Evolutionary conservation across 2,888 invertebrate genomes (phyloP).

Genomic region (Drosophila hawaiiensis): DNA sequence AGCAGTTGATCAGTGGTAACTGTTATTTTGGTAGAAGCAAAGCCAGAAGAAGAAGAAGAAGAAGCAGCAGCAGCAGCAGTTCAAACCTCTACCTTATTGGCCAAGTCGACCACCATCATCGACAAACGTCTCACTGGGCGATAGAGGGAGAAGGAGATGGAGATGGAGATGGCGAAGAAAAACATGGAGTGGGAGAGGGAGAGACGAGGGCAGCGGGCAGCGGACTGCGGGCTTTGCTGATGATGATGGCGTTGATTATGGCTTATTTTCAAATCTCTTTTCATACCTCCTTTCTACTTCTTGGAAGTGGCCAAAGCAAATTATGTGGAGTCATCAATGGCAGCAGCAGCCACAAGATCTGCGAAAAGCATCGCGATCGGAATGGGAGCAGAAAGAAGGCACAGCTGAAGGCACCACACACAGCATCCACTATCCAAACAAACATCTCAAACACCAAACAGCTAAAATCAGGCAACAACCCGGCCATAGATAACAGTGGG

Average conservation of each 20-base stretch:
- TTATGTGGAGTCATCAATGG: conserved; percentile 78
- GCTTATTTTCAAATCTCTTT: conserved; percentile 82
- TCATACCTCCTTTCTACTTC: conserved; percentile 67
- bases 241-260: conserved; percentile 81
- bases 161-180: conserved; percentile 6
- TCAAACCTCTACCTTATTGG: conserved; percentile 78
- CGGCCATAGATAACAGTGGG: conserved; percentile 21
- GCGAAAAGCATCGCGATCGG: conserved; percentile 24
- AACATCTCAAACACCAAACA: neutral
- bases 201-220: conserved; percentile 29
- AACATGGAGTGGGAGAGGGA: conserved; percentile 16
- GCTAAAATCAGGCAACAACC: neutral
- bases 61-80: conserved; percentile 21
- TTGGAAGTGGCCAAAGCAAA: conserved; percentile 69
- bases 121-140: conserved; percentile 41
- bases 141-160: conserved; percentile 8
- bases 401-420: neutral
- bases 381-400: conserved; percentile 39
- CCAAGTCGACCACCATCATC: conserved; percentile 82
- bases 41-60: conserved; percentile 28
- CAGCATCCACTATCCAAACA: neutral
- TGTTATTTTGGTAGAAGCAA: conserved; percentile 68
- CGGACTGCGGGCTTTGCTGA: conserved; percentile 39
- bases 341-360: conserved; percentile 43
- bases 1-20: conserved; percentile 66